Evolutionary conservation across 2,888 invertebrate genomes (phyloP).

Genomic region (Subacronicta megacephala): DNA sequence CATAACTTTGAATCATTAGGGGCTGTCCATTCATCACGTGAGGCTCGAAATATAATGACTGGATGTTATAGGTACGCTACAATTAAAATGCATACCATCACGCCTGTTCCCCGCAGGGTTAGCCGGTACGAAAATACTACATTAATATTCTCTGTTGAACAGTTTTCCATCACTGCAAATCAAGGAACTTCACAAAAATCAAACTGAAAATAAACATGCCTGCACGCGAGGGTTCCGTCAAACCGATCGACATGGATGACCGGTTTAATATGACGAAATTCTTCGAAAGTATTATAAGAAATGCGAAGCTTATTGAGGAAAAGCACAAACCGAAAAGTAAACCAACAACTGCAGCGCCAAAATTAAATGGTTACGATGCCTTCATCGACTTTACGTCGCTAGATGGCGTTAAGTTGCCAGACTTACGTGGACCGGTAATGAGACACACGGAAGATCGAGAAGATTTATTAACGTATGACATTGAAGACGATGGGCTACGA

Average conservation of each 20-base stretch:
- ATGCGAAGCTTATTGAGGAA: neutral
- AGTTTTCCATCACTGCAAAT: slow-evolving; percentile 11
- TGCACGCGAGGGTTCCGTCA: neutral
- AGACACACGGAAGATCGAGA: neutral
- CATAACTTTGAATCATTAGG: too few relatives aligned
- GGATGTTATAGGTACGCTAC: too few relatives aligned
- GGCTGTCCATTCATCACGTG: too few relatives aligned
- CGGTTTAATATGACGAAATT: slow-evolving; percentile 14
- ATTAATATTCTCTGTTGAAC: slow-evolving; percentile 1
- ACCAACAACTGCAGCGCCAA: neutral
- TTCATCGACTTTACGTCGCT: neutral
- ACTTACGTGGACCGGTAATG: neutral
- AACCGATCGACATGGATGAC: neutral
- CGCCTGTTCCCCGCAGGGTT: too few relatives aligned
- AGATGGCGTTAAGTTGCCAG: neutral
- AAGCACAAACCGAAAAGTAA: neutral
- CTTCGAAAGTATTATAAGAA: neutral
- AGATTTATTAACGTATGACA: slow-evolving; percentile 10
- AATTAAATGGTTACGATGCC: neutral
- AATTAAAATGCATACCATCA: too few relatives aligned
- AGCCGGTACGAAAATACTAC: too few relatives aligned
- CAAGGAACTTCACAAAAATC: neutral
- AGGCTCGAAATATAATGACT: too few relatives aligned
- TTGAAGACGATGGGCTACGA: slow-evolving; percentile 6
- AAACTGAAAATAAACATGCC: neutral